A percentile compares a stretch with the other conserved stretches of the same genome.
Conservation (phyloP, 2,888 invertebrate genomes). For the Schizotus pectinicornis region DNA sequence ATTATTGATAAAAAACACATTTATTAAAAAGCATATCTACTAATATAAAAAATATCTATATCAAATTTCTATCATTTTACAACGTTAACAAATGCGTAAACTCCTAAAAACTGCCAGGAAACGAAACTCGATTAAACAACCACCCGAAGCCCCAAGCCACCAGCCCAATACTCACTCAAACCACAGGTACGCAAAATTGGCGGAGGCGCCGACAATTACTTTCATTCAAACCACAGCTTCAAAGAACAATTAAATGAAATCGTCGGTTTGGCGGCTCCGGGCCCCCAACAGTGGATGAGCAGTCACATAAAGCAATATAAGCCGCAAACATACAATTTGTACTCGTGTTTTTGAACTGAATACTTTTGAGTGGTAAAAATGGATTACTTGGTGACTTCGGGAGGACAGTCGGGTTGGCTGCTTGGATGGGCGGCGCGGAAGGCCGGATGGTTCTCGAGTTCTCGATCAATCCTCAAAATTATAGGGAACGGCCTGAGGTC, state of each 20-base stretch:
- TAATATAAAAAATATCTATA: conserved; percentile 26
- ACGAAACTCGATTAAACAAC: neutral
- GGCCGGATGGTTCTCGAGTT: conserved; percentile 85
- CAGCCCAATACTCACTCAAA: too few relatives aligned
- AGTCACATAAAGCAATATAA: too few relatives aligned
- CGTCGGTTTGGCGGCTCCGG: neutral
- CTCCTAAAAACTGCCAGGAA: conserved; percentile 10
- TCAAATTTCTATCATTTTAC: conserved; percentile 16
- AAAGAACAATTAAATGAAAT: too few relatives aligned
- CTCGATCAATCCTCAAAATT: conserved; percentile 84
- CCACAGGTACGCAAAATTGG: too few relatives aligned
- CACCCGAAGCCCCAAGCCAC: too few relatives aligned
- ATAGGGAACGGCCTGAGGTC: conserved; percentile 89
- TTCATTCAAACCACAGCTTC: too few relatives aligned
- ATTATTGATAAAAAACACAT: conserved; percentile 27
- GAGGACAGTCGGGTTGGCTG: conserved; percentile 94
- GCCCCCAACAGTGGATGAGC: too few relatives aligned
- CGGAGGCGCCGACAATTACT: too few relatives aligned
- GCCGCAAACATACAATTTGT: conserved; percentile 7
- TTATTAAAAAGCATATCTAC: conserved; percentile 32
- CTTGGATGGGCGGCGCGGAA: conserved; percentile 92
- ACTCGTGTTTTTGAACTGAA: conserved; percentile 4
- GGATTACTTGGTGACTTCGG: conserved; percentile 56
- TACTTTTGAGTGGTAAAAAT: neutral
- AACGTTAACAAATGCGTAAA: conserved; percentile 24